Evolutionary conservation across 2,113 vertebrate genomes (phyloP), one percentile per base, ranked within the genome.

Genomic region (Nerophis lumbriciformis): DNA sequence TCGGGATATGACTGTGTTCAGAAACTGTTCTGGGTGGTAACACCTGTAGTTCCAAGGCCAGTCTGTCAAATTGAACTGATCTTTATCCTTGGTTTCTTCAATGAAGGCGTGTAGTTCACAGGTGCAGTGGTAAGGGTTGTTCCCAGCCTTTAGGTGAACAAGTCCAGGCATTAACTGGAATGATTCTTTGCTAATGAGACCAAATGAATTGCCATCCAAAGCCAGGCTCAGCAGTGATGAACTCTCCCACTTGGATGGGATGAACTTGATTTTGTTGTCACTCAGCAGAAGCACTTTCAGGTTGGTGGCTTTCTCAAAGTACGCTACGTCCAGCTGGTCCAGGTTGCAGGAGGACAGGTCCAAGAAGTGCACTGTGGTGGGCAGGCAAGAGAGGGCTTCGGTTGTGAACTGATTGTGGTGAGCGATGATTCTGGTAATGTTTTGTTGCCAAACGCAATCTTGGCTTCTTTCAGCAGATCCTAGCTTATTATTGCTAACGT

Each of bases 261-360:
- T 93, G 73, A 92, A 94, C 68, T 93, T 94, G 71, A 94, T 92
- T 77, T 92, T 93, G 81, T 94, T 94, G 35, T 90, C 91, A 12
- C 85, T 92, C 36, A 94, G 78, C 6, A 83, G 68, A 15, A 94
- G 83, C 51, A 86, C 75, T 21, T 59, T 81, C 4, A 94, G 82
- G 55, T 68, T 58, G 0, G 59, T 73, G 5, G 90, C 86, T n/a
- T 53, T 81, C 15, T 71, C 53, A 38, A 94, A 94, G 60, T 89
- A 94, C 0, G 5, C 12, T 78, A 89, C 80, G 39, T 93, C 76
- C 53, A 94, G 69, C 39, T 89, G 84, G 68, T 94, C 92, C n/a
- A 94, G 77, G 10, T 82, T 72, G 3, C 91, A 92, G 76, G 90
- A 62, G 6, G 92, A 93, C 53, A 94, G 76, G 69, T 94, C 93